Evolutionary conservation across 92 coral and sea anemone genomes (phyloP).

Genomic region (Palythoa heliodiscus): DNA sequence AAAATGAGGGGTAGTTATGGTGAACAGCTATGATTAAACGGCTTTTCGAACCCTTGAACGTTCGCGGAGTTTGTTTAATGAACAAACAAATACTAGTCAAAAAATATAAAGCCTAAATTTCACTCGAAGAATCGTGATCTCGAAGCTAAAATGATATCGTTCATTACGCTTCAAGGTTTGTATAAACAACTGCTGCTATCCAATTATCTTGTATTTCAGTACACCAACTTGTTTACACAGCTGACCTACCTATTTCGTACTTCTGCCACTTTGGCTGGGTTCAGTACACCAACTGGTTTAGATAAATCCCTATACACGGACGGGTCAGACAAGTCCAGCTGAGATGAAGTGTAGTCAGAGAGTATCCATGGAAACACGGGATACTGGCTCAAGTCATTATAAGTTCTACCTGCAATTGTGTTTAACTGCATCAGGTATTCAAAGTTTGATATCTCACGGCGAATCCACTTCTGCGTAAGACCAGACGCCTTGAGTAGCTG

Average conservation of each 20-base stretch:
- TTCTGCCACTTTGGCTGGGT: conserved; percentile 59
- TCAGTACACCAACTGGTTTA: conserved; percentile 86
- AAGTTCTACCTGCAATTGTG: conserved; percentile 97
- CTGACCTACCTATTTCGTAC: conserved; percentile 67
- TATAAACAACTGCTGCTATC: too few species aligned
- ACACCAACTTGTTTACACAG: too few species aligned
- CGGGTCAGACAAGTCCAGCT: conserved; percentile 76
- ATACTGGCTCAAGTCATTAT: conserved; percentile 93
- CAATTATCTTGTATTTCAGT: too few species aligned
- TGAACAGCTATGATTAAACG: too few species aligned
- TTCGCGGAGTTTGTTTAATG: too few species aligned
- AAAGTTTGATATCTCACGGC: conserved; percentile 90
- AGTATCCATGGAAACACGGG: conserved; percentile 97
- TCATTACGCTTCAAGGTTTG: too few species aligned
- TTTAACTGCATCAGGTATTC: conserved; percentile 96
- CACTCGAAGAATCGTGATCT: too few species aligned
- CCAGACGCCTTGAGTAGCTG: conserved; percentile 94
- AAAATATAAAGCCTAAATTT: too few species aligned
- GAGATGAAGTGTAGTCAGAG: conserved; percentile 75
- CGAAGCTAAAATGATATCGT: too few species aligned
- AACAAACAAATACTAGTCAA: too few species aligned
- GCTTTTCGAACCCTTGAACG: too few species aligned
- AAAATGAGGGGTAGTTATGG: too few species aligned
- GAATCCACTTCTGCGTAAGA: conserved; percentile 93
- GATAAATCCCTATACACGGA: conserved; percentile 88